phyloP scores from a whole-genome alignment of 2,797 vertebrate species.

The Tinamus major region DNA sequence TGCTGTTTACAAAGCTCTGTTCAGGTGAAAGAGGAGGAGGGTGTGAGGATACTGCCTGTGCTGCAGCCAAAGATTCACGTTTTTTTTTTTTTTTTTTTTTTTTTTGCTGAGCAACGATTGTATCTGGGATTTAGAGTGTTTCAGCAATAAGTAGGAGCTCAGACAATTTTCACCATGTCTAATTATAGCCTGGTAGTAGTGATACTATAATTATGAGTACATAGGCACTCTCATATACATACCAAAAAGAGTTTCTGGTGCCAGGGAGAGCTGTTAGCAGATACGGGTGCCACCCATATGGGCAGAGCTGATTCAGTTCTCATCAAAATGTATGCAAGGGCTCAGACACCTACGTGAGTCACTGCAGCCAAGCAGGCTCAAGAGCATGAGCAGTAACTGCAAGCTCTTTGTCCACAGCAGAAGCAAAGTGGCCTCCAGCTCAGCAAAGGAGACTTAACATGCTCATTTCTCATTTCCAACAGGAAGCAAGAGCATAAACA shows the following conservation, averaged over 20 bases:
- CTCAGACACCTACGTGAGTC: background rate
- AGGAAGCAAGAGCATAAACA: conserved; percentile 12
- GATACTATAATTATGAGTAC: conserved; percentile 20
- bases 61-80: background rate
- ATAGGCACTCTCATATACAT: background rate
- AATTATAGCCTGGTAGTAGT: conserved; percentile 24
- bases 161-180: conserved; percentile 38
- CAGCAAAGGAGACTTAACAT: background rate
- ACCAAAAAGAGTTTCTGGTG: conserved; percentile 6
- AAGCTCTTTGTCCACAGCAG: background rate
- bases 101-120: background rate
- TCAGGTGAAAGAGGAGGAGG: background rate
- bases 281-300: background rate
- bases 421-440: background rate
- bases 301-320: background rate
- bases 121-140: background rate
- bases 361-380: background rate
- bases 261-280: background rate
- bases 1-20: background rate
- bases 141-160: conserved; percentile 29
- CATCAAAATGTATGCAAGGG: background rate
- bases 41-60: background rate
- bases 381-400: background rate
- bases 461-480: background rate
- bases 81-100: too few species aligned